phyloP scores from a whole-genome alignment of 2,888 invertebrate species.

The Xestoiulus laeticollis region DNA sequence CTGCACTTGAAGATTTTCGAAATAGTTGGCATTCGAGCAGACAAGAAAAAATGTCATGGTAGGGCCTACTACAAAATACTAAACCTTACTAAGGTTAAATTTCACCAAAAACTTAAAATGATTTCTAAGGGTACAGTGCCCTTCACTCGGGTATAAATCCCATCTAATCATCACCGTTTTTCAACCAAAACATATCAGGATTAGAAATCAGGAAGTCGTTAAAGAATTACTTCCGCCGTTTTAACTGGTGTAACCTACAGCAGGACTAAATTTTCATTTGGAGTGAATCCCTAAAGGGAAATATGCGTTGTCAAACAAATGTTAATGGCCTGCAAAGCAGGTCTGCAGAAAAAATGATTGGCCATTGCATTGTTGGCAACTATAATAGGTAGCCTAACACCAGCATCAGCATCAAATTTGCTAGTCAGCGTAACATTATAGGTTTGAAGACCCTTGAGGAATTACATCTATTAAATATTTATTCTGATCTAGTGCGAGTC shows the following conservation, averaged over 20 bases:
- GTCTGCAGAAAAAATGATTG: neutral
- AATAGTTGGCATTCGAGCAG: too few species aligned
- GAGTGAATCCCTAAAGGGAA: neutral
- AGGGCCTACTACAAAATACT: too few species aligned
- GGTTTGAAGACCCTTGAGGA: constrained; percentile 7
- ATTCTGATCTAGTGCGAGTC: neutral
- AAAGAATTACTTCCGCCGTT: neutral
- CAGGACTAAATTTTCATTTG: neutral
- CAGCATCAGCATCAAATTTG: neutral
- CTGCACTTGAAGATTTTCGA: neutral
- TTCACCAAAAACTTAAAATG: neutral
- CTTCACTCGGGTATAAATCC: neutral
- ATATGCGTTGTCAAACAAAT: constrained; percentile 10
- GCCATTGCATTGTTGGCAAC: neutral
- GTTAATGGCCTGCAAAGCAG: constrained; percentile 1
- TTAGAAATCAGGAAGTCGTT: neutral
- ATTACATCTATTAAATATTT: neutral
- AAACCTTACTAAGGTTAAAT: neutral
- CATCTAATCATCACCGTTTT: neutral
- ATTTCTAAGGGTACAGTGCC: neutral
- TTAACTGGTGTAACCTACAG: neutral
- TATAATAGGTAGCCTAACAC: constrained; percentile 28
- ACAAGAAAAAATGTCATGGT: too few species aligned
- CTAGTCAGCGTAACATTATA: neutral
- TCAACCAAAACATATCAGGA: neutral